Conservation (phyloP, 2,113 vertebrate genomes). For the Rhombomys opimus region DNA sequence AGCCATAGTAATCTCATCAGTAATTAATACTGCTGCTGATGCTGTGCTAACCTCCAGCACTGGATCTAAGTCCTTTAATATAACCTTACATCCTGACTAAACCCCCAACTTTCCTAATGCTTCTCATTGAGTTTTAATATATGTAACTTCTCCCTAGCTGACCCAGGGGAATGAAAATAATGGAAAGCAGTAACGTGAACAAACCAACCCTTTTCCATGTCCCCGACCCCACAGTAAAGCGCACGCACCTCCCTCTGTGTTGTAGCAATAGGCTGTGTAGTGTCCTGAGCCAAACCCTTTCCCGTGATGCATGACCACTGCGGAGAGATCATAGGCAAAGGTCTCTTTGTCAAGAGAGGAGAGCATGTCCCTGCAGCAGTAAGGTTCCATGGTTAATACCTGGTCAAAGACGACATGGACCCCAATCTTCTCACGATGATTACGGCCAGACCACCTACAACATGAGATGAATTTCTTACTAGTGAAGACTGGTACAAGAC, state of each 20-base stretch:
- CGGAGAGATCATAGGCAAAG: constrained; percentile 98
- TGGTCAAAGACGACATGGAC: constrained; percentile 99
- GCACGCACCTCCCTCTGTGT: constrained; percentile 99
- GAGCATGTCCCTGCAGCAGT: constrained; percentile 95
- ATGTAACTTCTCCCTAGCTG: constrained; percentile 50
- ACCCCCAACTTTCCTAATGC: constrained; percentile 1
- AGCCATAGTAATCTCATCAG: neutral
- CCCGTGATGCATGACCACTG: constrained; percentile 99
- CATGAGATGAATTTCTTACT: constrained; percentile 68
- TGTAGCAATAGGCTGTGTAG: constrained; percentile 99
- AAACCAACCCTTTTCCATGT: constrained; percentile 75
- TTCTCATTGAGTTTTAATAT: constrained; percentile 54
- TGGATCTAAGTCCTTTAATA: constrained; percentile 6
- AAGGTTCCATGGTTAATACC: constrained; percentile 98
- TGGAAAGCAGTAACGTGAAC: constrained; percentile 68
- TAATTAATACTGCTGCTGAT: neutral
- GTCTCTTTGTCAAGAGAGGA: constrained; percentile 93
- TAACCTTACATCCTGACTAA: neutral
- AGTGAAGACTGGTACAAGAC: constrained; percentile 15
- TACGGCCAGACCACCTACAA: constrained; percentile 98
- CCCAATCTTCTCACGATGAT: constrained; percentile 99
- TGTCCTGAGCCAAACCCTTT: constrained; percentile 99
- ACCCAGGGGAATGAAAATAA: constrained; percentile 55
- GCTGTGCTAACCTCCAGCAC: neutral
- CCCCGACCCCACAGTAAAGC: constrained; percentile 78